These are phyloP conservation scores for Oncorhynchus nerka DNA, from an alignment of 2,113 vertebrate species.

Conservation along the genomic window DNA sequence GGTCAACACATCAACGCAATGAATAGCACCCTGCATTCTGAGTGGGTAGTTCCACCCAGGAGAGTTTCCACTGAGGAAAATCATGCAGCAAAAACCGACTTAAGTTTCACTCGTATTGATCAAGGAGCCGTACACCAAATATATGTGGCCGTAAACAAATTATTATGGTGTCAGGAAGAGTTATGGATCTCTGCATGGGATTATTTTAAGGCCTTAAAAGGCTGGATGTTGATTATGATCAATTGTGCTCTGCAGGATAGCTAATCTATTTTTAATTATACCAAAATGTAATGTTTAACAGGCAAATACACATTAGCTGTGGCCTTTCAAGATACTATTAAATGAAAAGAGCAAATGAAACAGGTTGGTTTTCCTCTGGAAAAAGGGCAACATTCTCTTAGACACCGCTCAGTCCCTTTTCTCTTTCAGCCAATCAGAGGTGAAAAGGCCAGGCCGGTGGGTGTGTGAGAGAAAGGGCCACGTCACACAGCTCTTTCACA, in stretches of 20 bases:
- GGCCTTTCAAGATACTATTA: constrained; percentile 53
- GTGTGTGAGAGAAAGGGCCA: too few species aligned
- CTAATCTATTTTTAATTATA: constrained; percentile 75
- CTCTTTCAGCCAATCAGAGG: neutral
- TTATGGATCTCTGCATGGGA: constrained; percentile 61
- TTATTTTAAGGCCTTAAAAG: constrained; percentile 62
- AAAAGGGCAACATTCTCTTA: neutral
- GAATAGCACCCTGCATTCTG: neutral
- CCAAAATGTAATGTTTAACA: constrained; percentile 63
- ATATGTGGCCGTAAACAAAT: constrained; percentile 64
- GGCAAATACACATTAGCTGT: constrained; percentile 45
- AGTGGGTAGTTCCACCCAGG: neutral
- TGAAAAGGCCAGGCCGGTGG: neutral
- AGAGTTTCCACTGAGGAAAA: neutral
- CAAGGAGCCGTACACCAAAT: constrained; percentile 50
- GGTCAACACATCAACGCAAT: too few species aligned
- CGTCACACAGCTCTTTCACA: too few species aligned
- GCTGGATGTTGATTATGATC: constrained; percentile 65
- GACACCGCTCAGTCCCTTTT: neutral
- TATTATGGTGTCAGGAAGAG: constrained; percentile 57
- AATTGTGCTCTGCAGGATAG: constrained; percentile 50
- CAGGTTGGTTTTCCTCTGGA: neutral
- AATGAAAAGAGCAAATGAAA: constrained; percentile 27
- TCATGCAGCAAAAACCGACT: constrained; percentile 36
- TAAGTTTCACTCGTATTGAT: constrained; percentile 56